Base-by-base conservation (phyloP, 2,888 invertebrate genomes). In the Laothoe populi region DNA sequence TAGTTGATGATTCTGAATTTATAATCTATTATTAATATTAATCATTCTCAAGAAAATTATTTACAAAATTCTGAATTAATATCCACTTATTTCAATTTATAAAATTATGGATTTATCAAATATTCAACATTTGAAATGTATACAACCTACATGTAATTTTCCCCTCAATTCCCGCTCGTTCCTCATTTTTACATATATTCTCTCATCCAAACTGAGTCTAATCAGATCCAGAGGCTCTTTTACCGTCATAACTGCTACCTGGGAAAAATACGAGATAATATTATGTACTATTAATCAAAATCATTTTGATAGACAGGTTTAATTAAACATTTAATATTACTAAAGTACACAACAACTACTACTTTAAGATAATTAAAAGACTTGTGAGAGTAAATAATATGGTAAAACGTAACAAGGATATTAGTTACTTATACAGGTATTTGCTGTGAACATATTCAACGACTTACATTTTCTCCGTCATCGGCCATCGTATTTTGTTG, bases 141-240 rank as follows among this genome's bases (percentile, higher is more conserved):
- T 19, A 3, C n/a, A 21, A 57, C 95, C 94, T 94, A 98, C 98
- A 91, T 99, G 99, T 61, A 99, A 92, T 79, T 98, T 95, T 5
- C 99, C 99, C 64, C 97, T 93, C n/a, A 99, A 93, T 92, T 99
- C 99, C 63, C 99, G 94, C 83, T 99, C 99, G 85, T 99, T 99
- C 61, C 99, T 95, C 99, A 99, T 99, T 94, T 99, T 99, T 0
- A 99, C 99, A 78, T 99, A 99, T 80, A 99, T 99, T 78, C 98
- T 95, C 87, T 99, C 99, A 91, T 99, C 99, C 72, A 99, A 94
- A 92, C 99, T 99, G 11, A 99, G 94, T 65, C 99, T 95, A 69
- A 99, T 98, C 59, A 99, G 94, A 93, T 99, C 99, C 53, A 99
- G 92, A 0, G 99, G 99, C 85, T 99, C 99, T 86, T 99, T 99